These are phyloP conservation scores for Chesias legatella DNA, from an alignment of 2,888 invertebrate species.

Conservation along the genomic window DNA sequence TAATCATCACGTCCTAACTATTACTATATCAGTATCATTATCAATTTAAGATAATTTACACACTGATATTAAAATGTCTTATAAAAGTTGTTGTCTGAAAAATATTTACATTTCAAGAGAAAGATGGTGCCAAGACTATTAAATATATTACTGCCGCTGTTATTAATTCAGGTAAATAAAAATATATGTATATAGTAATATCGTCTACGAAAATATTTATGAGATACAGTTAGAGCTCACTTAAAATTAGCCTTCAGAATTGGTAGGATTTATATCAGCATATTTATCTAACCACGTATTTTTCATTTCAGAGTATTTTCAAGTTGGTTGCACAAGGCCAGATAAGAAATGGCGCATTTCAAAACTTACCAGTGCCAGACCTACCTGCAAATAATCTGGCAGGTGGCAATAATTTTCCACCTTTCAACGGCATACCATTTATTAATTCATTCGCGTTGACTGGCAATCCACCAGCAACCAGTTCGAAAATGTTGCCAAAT, in stretches of 20 bases:
- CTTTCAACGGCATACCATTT: conserved; percentile 19
- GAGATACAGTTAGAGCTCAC: too few species aligned
- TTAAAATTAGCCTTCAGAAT: too few species aligned
- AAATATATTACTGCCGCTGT: conserved; percentile 7
- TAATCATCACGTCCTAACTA: conserved; percentile 9
- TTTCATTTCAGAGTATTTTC: conserved; percentile 34
- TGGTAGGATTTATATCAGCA: too few species aligned
- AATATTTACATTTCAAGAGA: conserved; percentile 1
- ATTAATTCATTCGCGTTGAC: conserved; percentile 8
- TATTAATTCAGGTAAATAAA: conserved; percentile 16
- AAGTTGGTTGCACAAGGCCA: conserved; percentile 27
- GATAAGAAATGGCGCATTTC: conserved; percentile 18
- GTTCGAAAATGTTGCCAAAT: conserved; percentile 5
- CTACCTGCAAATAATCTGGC: conserved; percentile 14
- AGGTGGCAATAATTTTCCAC: conserved; percentile 19
- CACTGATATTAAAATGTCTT: neutral
- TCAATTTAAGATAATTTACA: conserved; percentile 1
- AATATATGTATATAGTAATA: too few species aligned
- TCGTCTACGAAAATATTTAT: too few species aligned
- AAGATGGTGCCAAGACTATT: conserved; percentile 9
- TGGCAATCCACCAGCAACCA: conserved; percentile 17
- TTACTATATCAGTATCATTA: conserved; percentile 5
- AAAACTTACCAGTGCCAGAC: conserved; percentile 16
- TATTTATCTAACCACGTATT: too few species aligned
- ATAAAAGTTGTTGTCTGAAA: conserved; percentile 5